Evolutionary conservation across 2,888 invertebrate genomes (phyloP), one percentile per base, ranked within the genome.

Genomic region (Dysmachus trigonus): DNA sequence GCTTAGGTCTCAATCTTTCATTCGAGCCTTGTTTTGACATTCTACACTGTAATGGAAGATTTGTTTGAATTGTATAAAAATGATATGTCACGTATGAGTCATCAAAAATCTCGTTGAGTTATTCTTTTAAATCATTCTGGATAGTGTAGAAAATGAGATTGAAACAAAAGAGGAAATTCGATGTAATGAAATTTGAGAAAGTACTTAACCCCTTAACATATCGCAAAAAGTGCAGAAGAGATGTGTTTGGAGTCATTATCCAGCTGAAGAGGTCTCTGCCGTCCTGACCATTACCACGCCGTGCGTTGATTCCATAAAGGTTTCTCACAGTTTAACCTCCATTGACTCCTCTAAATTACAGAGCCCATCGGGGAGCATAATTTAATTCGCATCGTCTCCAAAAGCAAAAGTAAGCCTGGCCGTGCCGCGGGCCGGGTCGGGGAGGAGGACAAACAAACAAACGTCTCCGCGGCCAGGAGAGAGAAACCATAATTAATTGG

Each of bases 401-500:
- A 62, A 62, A 62, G 62, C 62, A 62, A 62, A 22, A 62, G 62
- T 62, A 62, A 62, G 22, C 10, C 62, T 62, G 10, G 27, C 62
- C 62, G 8, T 10, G 27, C 10, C 62, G 62, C 62, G 27, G n/a
- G n/a, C n/a, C n/a, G n/a, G n/a, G n/a, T n/a, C n/a, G n/a, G 27
- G 27, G 2, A 27, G 27, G 62, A 27, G 0, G 62, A n/a, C 35
- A 76, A 22, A 35, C 76, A 33, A 76, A 76, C 62, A 62, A 62
- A 62, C 62, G 62, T 62, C 62, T 27, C 62, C 62, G 27, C 62
- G 62, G 62, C 62, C 10, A 7, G 22, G 41, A 13, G 38, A 76
- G 35, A 38, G 35, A 38, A 76, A 35, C 33, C 22, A 38, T 76
- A 76, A 76, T 76, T 76, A 76, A 76, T 76, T 76, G 76, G 35